A percentile compares a stretch with the other conserved stretches of the same genome.
These are phyloP conservation scores for Brachyalestes nurse DNA, from an alignment of 2,797 vertebrate genomes.

Conservation along the genomic window DNA sequence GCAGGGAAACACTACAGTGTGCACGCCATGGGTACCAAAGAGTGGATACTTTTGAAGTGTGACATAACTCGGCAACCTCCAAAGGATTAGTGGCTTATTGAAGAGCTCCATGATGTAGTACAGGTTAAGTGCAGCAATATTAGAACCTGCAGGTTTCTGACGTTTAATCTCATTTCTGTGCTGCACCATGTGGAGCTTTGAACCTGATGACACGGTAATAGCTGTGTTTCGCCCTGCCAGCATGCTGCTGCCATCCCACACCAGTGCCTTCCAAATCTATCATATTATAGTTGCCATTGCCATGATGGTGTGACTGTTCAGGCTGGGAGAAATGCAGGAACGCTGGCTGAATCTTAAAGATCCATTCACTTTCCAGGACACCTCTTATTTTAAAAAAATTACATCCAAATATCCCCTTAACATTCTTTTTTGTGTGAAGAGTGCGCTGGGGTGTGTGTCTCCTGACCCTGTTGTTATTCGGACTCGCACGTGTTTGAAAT, in stretches of 20 bases:
- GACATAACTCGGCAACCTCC: background rate
- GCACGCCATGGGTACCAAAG: background rate
- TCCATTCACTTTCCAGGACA: background rate
- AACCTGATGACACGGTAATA: background rate
- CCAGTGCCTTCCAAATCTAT: slow-evolving; percentile 6
- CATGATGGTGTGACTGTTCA: slow-evolving; percentile 1
- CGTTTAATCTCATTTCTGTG: background rate
- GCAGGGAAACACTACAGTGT: too few species aligned
- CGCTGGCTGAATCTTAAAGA: slow-evolving; percentile 3
- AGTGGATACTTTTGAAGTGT: background rate
- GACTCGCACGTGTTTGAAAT: slow-evolving; percentile 28
- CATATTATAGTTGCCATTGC: background rate
- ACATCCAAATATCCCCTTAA: slow-evolving; percentile 10
- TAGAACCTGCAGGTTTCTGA: background rate
- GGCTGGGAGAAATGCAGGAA: background rate
- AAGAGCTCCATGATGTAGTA: background rate
- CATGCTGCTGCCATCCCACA: background rate
- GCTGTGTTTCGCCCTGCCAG: background rate
- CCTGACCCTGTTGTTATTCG: slow-evolving; percentile 30
- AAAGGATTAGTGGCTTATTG: slow-evolving; percentile 1
- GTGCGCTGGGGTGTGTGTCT: background rate
- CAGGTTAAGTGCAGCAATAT: background rate
- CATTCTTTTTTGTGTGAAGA: background rate
- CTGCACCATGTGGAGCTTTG: background rate
- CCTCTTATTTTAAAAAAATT: background rate